phyloP scores from a whole-genome alignment of 2,797 vertebrate genomes.

The Malacoraja senta region DNA sequence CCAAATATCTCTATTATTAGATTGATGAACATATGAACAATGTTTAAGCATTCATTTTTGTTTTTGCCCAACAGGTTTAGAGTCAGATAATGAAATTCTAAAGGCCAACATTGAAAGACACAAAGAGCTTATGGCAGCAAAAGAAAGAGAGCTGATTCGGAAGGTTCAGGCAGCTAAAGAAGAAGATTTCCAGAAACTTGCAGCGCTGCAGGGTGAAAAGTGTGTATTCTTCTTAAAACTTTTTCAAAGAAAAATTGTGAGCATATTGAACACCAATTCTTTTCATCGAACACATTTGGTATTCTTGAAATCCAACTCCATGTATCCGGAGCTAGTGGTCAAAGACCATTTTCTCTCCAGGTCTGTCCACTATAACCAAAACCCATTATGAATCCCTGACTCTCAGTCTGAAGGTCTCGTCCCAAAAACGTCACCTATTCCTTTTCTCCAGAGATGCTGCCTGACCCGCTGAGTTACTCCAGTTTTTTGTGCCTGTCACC shows the following conservation, averaged over 20 bases:
- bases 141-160: slow-evolving; percentile 77
- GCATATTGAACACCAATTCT: no score
- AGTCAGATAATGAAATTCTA: slow-evolving; percentile 75
- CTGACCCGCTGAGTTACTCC: no score
- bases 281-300: no score
- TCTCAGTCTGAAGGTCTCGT: no score
- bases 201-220: slow-evolving; percentile 79
- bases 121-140: slow-evolving; percentile 73
- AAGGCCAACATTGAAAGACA: slow-evolving; percentile 65
- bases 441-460: no score
- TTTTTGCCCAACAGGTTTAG: slow-evolving; percentile 62
- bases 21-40: slow-evolving; percentile 39
- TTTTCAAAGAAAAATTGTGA: background rate
- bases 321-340: no score
- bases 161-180: slow-evolving; percentile 79
- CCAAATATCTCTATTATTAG: background rate
- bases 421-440: no score
- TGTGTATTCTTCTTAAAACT: slow-evolving; percentile 49
- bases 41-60: slow-evolving; percentile 34
- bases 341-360: no score
- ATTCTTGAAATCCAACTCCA: no score
- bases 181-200: slow-evolving; percentile 73
- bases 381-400: no score
- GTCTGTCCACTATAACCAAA: no score
- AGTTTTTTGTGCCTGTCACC: no score